Conservation (phyloP, 2,113 vertebrate genomes). For the Clarias batrachus region DNA sequence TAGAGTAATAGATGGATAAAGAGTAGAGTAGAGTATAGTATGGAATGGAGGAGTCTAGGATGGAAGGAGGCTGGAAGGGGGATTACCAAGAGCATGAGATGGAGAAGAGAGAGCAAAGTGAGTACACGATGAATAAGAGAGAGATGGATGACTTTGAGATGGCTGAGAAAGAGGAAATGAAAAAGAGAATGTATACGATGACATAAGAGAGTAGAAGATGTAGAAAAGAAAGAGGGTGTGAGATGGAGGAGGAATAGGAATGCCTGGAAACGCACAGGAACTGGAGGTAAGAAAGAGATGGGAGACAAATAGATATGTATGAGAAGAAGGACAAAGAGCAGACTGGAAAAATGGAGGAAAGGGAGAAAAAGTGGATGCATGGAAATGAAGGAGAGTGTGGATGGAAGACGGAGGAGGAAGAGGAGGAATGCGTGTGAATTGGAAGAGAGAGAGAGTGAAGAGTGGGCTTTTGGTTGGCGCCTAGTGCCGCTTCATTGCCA, state of each 20-base stretch:
- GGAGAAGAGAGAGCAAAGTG: neutral
- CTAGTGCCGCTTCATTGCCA: constrained; percentile 70
- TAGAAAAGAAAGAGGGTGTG: neutral
- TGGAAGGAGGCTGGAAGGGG: too few relatives aligned
- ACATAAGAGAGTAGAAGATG: too few relatives aligned
- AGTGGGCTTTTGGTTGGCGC: constrained; percentile 58
- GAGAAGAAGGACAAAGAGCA: too few relatives aligned
- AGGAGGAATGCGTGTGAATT: neutral
- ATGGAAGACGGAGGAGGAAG: neutral
- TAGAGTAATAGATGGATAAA: neutral
- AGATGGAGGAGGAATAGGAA: neutral
- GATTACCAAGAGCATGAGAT: neutral
- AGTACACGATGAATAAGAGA: neutral
- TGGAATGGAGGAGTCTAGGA: too few relatives aligned
- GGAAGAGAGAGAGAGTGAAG: constrained; percentile 9
- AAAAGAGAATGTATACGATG: neutral
- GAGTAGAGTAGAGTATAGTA: too few relatives aligned
- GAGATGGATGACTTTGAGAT: neutral
- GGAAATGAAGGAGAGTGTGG: neutral
- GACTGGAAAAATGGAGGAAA: too few relatives aligned
- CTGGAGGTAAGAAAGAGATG: neutral
- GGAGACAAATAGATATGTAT: too few relatives aligned
- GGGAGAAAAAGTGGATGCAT: too few relatives aligned
- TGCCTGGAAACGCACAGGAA: neutral
- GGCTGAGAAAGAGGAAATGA: neutral